Conservation (phyloP, 2,113 vertebrate genomes). For the Hyla sarda region DNA sequence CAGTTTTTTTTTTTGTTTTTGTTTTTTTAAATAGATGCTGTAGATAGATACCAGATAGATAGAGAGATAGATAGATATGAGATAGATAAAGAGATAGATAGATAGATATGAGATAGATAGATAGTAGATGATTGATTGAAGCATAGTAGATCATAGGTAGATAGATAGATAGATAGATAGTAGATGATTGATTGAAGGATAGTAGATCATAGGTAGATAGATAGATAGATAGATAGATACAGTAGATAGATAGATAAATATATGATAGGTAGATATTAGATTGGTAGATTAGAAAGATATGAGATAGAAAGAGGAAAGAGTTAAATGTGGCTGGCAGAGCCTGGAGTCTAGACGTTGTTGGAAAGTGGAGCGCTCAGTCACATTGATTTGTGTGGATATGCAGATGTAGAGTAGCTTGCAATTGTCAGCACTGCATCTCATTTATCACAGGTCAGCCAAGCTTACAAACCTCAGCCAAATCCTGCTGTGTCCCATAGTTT, state of each 20-base stretch:
- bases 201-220: neutral
- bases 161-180: too few relatives aligned
- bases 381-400: slow-evolving; percentile 37
- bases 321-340: slow-evolving; percentile 28
- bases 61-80: too few relatives aligned
- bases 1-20: too few relatives aligned
- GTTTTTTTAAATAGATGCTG: too few relatives aligned
- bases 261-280: neutral
- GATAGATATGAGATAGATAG: too few relatives aligned
- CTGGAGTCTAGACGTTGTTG: slow-evolving; percentile 35
- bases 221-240: neutral
- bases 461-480: slow-evolving; percentile 42
- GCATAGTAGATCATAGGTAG: too few relatives aligned
- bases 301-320: neutral
- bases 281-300: neutral
- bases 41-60: too few relatives aligned
- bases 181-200: neutral
- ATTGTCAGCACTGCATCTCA: slow-evolving; percentile 46
- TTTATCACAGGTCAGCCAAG: slow-evolving; percentile 55
- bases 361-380: slow-evolving; percentile 2
- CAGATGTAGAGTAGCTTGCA: slow-evolving; percentile 38
- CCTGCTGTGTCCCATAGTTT: slow-evolving; percentile 44
- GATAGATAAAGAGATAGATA: too few relatives aligned
- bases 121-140: too few relatives aligned
- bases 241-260: neutral